These are phyloP conservation scores for Lamellibrachia columna DNA, from an alignment of 2,888 invertebrate genomes.

Conservation along the genomic window DNA sequence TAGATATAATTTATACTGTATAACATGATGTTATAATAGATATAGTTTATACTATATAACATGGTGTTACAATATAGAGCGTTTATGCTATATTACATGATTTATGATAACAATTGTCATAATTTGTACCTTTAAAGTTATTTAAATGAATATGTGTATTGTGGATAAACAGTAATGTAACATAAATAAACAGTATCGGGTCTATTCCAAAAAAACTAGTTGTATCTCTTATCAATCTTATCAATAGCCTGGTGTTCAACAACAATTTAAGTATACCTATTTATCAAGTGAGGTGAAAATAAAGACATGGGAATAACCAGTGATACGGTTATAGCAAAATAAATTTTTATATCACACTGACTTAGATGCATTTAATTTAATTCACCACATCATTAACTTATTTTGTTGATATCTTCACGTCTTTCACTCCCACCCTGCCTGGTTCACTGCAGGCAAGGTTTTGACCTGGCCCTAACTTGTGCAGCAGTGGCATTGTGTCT, in stretches of 20 bases:
- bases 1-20: too few relatives aligned
- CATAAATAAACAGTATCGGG: too few relatives aligned
- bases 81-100: too few relatives aligned
- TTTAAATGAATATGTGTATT: too few relatives aligned
- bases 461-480: not conserved
- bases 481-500: not conserved
- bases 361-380: not conserved
- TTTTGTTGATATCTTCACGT: not conserved
- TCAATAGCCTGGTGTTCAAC: not conserved
- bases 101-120: too few relatives aligned
- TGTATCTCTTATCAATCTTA: too few relatives aligned
- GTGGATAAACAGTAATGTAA: too few relatives aligned
- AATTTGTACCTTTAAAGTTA: too few relatives aligned
- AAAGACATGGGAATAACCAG: not conserved
- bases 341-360: not conserved
- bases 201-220: too few relatives aligned
- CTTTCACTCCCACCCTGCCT: not conserved
- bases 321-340: not conserved
- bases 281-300: not conserved
- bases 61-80: too few relatives aligned
- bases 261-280: not conserved
- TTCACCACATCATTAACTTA: not conserved
- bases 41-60: too few relatives aligned
- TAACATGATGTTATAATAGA: too few relatives aligned
- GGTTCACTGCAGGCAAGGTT: not conserved